A percentile compares a stretch with the other conserved stretches of the same genome.
phyloP scores from a whole-genome alignment of 1,140 invertebrate species.

The Lanistes nyassanus region DNA sequence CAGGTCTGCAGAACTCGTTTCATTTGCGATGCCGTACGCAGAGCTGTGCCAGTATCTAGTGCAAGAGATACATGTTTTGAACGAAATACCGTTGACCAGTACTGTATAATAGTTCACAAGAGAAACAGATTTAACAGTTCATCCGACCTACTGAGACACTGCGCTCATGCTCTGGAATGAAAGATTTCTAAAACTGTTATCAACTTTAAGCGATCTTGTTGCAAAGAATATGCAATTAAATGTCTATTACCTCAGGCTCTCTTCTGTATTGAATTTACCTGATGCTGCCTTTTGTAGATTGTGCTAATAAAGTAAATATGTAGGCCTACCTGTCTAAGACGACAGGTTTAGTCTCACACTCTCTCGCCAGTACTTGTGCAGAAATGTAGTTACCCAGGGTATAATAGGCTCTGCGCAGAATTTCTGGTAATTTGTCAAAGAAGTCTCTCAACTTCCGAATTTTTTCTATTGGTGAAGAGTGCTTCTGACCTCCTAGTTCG shows the following conservation, averaged over 20 bases:
- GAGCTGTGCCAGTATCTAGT: constrained; percentile 57
- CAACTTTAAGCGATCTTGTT: too few relatives aligned
- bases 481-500: constrained; percentile 36
- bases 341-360: constrained; percentile 45
- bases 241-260: too few relatives aligned
- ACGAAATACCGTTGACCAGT: not conserved
- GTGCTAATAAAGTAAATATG: not conserved
- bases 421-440: constrained; percentile 51
- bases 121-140: too few relatives aligned
- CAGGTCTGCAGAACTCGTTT: constrained; percentile 41
- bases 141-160: too few relatives aligned
- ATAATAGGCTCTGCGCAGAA: constrained; percentile 53
- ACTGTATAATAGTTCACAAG: too few relatives aligned
- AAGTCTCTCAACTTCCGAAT: constrained; percentile 37
- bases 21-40: constrained; percentile 57
- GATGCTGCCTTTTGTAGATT: not conserved
- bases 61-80: not conserved
- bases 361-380: constrained; percentile 41
- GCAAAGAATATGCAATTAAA: too few relatives aligned
- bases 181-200: too few relatives aligned
- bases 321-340: constrained; percentile 52
- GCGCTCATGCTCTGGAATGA: too few relatives aligned
- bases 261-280: too few relatives aligned
- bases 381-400: constrained; percentile 56
- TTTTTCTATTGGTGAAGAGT: constrained; percentile 46